Evolutionary conservation across 2,797 vertebrate species (phyloP), one percentile per base, ranked within the genome.

Genomic region (Melanotaenia trifasciata): DNA sequence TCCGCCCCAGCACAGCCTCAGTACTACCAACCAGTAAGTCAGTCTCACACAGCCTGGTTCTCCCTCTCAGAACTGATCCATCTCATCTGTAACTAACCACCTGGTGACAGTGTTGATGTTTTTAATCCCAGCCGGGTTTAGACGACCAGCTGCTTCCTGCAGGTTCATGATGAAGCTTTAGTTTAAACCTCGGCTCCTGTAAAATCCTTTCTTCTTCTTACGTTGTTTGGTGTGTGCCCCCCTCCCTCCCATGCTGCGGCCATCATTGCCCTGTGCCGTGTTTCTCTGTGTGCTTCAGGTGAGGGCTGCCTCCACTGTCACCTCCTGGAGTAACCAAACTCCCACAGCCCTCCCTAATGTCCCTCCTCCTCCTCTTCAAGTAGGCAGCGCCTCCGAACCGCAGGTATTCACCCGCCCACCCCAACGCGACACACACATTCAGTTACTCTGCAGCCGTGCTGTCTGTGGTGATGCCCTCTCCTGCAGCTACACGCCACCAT

Each of bases 261-360:
- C 83, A 70, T 90, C 84, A 78, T 80, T 3, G 28, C 78, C 75
- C 3, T 86, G 80, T 87, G 83, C 91, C 95, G 90, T 85, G 84
- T 90, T 80, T 96, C 91, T 97, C 92, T 97, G 93, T 98, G 96
- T 95, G 24, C 96, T 97, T 96, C 95, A 99, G 98, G 96, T 96
- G 96, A 98, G 96, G 97, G 94, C 97, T 94, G 96, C 97, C 93
- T 96, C 96, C 94, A 99, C 98, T 93, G 96, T 98, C 90, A 99
- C 98, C 94, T 97, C 97, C 94, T 99, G 98, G 98, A 99, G 98
- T 98, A 98, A 99, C 96, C 97, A 99, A 96, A 98, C 95, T 93
- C 97, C 98, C 93, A 98, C 98, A 94, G 95, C 96, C 96, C 96
- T 98, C 93, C 95, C 96, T 95, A 97, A 96, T 95, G 94, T 95